Conservation (phyloP, 2,888 invertebrate genomes). For the Polydrusus pterygomalis region DNA sequence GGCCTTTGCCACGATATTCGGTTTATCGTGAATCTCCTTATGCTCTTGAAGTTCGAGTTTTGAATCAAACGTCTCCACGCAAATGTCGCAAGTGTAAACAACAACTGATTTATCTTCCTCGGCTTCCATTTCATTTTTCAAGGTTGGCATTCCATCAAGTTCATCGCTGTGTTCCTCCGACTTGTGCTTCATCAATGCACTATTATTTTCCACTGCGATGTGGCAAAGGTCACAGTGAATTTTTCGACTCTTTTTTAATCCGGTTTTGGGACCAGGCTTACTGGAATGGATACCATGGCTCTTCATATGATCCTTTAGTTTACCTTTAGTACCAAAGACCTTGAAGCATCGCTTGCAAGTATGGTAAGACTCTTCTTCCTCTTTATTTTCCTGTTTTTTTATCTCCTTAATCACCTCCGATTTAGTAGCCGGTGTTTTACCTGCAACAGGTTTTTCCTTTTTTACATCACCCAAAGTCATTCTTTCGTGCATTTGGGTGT, state of each 20-base stretch:
- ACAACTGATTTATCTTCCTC: slow-evolving; percentile 55
- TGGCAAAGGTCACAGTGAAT: slow-evolving; percentile 80
- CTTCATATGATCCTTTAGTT: slow-evolving; percentile 72
- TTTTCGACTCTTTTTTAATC: slow-evolving; percentile 62
- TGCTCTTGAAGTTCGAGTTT: slow-evolving; percentile 70
- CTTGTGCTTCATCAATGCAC: slow-evolving; percentile 76
- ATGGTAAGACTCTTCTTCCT: slow-evolving; percentile 65
- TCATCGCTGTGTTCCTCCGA: slow-evolving; percentile 69
- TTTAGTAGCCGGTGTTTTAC: slow-evolving; percentile 39
- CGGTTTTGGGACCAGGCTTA: slow-evolving; percentile 60
- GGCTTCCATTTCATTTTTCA: slow-evolving; percentile 56
- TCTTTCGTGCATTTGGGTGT: slow-evolving; percentile 67
- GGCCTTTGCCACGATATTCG: slow-evolving; percentile 23
- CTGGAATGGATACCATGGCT: slow-evolving; percentile 71
- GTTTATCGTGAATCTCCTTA: slow-evolving; percentile 65
- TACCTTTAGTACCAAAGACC: slow-evolving; percentile 71
- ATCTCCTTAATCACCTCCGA: slow-evolving; percentile 20
- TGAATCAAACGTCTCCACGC: slow-evolving; percentile 70
- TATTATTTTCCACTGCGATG: slow-evolving; percentile 75
- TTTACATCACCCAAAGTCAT: slow-evolving; percentile 49
- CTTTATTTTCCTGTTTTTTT: slow-evolving; percentile 47
- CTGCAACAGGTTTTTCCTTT: slow-evolving; percentile 42
- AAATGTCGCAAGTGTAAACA: slow-evolving; percentile 70
- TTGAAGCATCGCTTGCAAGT: slow-evolving; percentile 74
- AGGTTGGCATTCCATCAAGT: slow-evolving; percentile 53